Percentiles rank a stretch among this genome's conserved stretches.
These are phyloP conservation scores for Manis crassicaudata DNA, from an alignment of 2,797 vertebrate genomes.

Conservation along the genomic window DNA sequence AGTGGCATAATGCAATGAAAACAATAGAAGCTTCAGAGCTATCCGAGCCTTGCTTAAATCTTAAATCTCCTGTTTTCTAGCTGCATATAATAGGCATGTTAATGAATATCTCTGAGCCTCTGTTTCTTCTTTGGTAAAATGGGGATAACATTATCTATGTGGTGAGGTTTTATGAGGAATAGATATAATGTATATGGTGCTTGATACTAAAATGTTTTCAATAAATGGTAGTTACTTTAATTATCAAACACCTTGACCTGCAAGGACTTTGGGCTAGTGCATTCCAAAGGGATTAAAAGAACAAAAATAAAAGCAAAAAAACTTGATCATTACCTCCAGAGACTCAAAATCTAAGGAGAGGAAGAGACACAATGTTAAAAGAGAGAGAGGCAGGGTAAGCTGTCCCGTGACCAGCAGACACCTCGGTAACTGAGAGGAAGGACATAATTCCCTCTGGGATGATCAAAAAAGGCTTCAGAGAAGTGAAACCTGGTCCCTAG, in stretches of 20 bases:
- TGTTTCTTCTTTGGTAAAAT: neutral
- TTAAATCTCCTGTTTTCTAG: neutral
- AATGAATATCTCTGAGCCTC: neutral
- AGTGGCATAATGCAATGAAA: neutral
- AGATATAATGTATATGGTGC: neutral
- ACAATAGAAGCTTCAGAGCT: neutral
- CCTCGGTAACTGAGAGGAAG: neutral
- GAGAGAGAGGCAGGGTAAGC: neutral
- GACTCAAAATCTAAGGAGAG: constrained; percentile 16
- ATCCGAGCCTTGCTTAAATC: neutral
- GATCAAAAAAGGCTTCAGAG: neutral
- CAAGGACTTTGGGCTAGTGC: neutral
- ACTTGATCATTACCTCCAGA: neutral
- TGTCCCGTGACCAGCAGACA: neutral
- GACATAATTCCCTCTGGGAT: neutral
- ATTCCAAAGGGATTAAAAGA: neutral
- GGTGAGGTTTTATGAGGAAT: neutral
- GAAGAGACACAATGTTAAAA: neutral
- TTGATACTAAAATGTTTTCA: neutral
- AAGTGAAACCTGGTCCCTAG: neutral
- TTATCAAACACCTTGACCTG: neutral
- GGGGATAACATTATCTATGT: neutral
- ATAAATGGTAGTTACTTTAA: neutral
- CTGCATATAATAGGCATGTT: neutral
- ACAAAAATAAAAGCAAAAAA: neutral